phyloP scores from a whole-genome alignment of 2,113 vertebrate genomes.

The Bostrychus sinensis region DNA sequence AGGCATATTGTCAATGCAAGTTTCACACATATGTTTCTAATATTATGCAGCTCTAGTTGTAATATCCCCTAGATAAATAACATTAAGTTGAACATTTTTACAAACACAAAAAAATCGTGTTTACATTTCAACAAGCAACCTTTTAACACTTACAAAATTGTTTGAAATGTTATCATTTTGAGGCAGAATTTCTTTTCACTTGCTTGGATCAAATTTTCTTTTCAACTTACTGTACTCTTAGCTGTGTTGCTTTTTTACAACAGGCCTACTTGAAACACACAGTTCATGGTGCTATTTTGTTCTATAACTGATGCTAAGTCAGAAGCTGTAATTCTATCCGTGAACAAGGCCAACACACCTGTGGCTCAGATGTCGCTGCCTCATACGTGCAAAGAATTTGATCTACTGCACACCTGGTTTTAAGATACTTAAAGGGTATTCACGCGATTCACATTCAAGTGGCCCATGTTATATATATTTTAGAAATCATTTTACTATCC shows the following conservation, averaged over 20 bases:
- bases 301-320: slow-evolving; percentile 22
- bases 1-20: too few species aligned
- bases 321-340: slow-evolving; percentile 33
- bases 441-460: too few species aligned
- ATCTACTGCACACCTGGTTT: background rate
- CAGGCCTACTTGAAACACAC: slow-evolving; percentile 25
- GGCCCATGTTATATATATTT: too few species aligned
- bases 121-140: background rate
- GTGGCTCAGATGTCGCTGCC: slow-evolving; percentile 63
- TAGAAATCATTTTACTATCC: too few species aligned
- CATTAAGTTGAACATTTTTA: background rate
- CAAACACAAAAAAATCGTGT: background rate
- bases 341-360: slow-evolving; percentile 54
- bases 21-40: background rate
- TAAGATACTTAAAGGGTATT: background rate
- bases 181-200: background rate
- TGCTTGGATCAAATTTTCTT: background rate
- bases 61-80: background rate
- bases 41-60: background rate
- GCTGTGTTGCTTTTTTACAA: slow-evolving; percentile 7
- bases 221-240: background rate
- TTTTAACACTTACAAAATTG: too few species aligned
- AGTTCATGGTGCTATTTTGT: slow-evolving; percentile 29
- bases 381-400: slow-evolving; percentile 10
- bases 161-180: background rate